Percentiles rank a stretch among this genome's conserved stretches.
phyloP scores from a whole-genome alignment of 1,140 invertebrate genomes.

The Pseudomyrmex cubaensis region DNA sequence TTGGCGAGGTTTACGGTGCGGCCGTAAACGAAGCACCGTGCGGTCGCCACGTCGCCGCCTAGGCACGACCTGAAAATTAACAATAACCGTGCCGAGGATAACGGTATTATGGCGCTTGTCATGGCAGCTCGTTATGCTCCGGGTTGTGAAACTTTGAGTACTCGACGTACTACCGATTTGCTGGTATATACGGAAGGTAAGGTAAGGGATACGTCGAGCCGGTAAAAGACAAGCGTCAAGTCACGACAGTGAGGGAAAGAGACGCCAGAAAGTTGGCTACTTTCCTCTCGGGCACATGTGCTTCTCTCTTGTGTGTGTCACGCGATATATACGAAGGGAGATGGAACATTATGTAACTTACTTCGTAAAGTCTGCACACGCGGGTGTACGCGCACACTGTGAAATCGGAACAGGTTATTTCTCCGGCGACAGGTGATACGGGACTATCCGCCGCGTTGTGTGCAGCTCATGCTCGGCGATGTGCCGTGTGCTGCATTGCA shows the following conservation, averaged over 20 bases:
- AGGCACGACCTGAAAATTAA: constrained; percentile 63
- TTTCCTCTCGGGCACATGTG: constrained; percentile 15
- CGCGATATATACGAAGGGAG: constrained; percentile 23
- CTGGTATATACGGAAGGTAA: not conserved
- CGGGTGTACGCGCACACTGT: not conserved
- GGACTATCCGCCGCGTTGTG: constrained; percentile 54
- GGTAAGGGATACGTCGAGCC: constrained; percentile 4
- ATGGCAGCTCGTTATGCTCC: constrained; percentile 38
- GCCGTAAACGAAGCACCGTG: not conserved
- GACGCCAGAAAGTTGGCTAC: constrained; percentile 47
- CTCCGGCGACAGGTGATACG: constrained; percentile 62
- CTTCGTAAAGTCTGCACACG: not conserved
- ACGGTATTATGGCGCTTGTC: constrained; percentile 9
- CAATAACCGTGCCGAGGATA: constrained; percentile 45
- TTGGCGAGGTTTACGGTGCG: not conserved
- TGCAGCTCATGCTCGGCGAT: constrained; percentile 43
- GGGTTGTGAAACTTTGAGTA: not conserved
- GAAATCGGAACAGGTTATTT: constrained; percentile 61
- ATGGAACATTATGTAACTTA: constrained; percentile 37
- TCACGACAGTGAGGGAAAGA: not conserved
- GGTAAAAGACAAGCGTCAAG: not conserved
- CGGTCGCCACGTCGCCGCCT: not conserved
- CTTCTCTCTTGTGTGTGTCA: constrained; percentile 14
- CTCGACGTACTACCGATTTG: constrained; percentile 7
- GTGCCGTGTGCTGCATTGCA: constrained; percentile 10